Percentiles rank a stretch among this genome's conserved stretches.
These are phyloP conservation scores for Xiphydria camelus DNA, from an alignment of 2,888 invertebrate genomes.

Conservation along the genomic window DNA sequence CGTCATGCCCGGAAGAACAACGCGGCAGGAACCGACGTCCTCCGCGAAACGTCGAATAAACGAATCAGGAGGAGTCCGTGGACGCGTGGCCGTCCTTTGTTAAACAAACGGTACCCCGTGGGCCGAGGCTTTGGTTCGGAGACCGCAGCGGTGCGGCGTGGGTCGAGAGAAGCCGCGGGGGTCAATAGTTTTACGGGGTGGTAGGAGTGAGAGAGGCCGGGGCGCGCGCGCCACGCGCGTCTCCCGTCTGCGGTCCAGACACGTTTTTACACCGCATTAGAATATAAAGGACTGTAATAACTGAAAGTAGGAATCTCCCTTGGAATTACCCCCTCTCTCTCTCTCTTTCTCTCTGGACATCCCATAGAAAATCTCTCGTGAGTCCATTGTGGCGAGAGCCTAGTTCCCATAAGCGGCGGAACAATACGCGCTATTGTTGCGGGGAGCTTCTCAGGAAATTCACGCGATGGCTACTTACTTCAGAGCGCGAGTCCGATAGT, in stretches of 20 bases:
- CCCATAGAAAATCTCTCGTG: constrained; percentile 18
- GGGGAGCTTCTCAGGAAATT: constrained; percentile 20
- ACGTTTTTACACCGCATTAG: constrained; percentile 17
- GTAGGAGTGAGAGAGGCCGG: background rate
- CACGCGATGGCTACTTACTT: too few relatives aligned
- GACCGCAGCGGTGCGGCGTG: background rate
- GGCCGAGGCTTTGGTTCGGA: constrained; percentile 14
- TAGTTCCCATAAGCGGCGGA: constrained; percentile 29
- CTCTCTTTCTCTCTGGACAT: too few relatives aligned
- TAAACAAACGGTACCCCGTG: background rate
- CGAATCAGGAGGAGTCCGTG: constrained; percentile 9
- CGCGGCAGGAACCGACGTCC: constrained; percentile 13
- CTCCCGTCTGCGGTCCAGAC: constrained; percentile 1
- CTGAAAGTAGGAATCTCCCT: constrained; percentile 17
- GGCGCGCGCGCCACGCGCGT: constrained; percentile 1
- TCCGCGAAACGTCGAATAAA: constrained; percentile 1
- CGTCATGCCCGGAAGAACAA: constrained; percentile 18
- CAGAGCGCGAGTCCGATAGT: constrained; percentile 26
- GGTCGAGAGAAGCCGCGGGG: too few relatives aligned
- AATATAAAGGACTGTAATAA: constrained; percentile 21
- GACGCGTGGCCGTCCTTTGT: constrained; percentile 10
- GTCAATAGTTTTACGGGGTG: too few relatives aligned
- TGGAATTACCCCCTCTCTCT: constrained; percentile 20
- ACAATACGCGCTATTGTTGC: constrained; percentile 36
- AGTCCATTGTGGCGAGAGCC: constrained; percentile 30